Evolutionary conservation across 2,797 vertebrate species (phyloP).

Genomic region (Bryconaethiops microstoma): DNA sequence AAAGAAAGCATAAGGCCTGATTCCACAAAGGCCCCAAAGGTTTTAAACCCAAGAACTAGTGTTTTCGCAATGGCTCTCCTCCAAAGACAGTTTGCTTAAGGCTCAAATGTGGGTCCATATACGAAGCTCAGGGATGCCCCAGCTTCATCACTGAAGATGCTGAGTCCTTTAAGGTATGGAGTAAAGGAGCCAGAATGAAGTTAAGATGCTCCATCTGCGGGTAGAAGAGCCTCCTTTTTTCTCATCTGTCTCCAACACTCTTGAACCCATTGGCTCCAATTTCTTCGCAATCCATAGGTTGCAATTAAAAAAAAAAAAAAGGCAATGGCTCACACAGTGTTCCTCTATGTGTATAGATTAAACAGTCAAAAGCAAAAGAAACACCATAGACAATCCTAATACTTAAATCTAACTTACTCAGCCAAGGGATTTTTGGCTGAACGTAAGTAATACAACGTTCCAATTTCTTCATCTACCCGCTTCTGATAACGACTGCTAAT

Average conservation of each 20-base stretch:
- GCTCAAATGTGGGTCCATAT: conserved; percentile 86
- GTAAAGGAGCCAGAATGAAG: conserved; percentile 53
- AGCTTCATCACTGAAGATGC: conserved; percentile 48
- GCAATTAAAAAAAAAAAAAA: conserved; percentile 80
- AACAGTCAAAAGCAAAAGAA: conserved; percentile 72
- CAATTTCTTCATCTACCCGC: conserved; percentile 61
- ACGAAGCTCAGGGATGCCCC: conserved; percentile 71
- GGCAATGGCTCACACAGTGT: conserved; percentile 74
- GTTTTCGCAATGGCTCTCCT: conserved; percentile 93
- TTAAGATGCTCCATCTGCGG: conserved; percentile 49
- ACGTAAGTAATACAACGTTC: conserved; percentile 75
- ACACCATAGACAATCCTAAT: conserved; percentile 76
- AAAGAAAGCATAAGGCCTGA: conserved; percentile 69
- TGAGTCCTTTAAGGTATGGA: conserved; percentile 54
- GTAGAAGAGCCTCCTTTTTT: conserved; percentile 30
- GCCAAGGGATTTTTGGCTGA: conserved; percentile 70
- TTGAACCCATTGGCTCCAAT: conserved; percentile 86
- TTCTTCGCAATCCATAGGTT: conserved; percentile 98
- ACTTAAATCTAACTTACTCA: conserved; percentile 75
- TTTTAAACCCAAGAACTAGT: conserved; percentile 79
- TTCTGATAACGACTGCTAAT: conserved; percentile 62
- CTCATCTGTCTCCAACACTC: conserved; percentile 63
- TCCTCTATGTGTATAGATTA: conserved; percentile 67
- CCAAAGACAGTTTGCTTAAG: conserved; percentile 93
- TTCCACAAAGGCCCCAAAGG: conserved; percentile 66